Evolutionary conservation across 2,113 vertebrate genomes (phyloP).

Genomic region (Echinops telfairi): DNA sequence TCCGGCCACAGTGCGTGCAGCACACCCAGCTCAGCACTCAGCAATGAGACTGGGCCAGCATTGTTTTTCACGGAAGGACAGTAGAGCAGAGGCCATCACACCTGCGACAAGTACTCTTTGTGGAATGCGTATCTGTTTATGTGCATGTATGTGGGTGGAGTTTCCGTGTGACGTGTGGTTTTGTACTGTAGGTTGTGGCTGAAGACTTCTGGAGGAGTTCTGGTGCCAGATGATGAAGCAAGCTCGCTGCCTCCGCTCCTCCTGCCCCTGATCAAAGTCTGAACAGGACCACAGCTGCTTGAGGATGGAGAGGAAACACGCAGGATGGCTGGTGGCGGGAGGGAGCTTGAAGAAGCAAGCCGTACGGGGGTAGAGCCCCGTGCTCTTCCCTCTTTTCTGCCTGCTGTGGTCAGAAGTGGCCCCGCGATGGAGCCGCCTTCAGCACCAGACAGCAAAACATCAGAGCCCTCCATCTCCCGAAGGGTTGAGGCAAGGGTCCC

Average conservation of each 20-base stretch:
- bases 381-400: neutral
- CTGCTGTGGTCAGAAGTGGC: neutral
- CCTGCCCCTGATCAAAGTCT: neutral
- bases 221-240: neutral
- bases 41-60: neutral
- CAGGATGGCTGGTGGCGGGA: neutral
- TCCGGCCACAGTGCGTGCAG: slow-evolving; percentile 15
- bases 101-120: neutral
- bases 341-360: neutral
- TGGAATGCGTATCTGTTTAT: neutral
- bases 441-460: neutral
- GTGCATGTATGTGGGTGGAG: neutral
- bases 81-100: neutral
- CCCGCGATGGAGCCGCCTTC: neutral
- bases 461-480: neutral
- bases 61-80: neutral
- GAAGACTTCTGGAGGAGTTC: neutral
- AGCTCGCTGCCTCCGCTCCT: neutral
- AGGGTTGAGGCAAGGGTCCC: neutral
- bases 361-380: neutral
- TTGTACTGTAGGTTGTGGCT: neutral
- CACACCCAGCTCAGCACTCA: neutral
- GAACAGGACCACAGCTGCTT: neutral
- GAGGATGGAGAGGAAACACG: neutral
- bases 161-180: neutral